Conservation (phyloP, 2,113 vertebrate genomes). For the Misgurnus mizolepis region DNA sequence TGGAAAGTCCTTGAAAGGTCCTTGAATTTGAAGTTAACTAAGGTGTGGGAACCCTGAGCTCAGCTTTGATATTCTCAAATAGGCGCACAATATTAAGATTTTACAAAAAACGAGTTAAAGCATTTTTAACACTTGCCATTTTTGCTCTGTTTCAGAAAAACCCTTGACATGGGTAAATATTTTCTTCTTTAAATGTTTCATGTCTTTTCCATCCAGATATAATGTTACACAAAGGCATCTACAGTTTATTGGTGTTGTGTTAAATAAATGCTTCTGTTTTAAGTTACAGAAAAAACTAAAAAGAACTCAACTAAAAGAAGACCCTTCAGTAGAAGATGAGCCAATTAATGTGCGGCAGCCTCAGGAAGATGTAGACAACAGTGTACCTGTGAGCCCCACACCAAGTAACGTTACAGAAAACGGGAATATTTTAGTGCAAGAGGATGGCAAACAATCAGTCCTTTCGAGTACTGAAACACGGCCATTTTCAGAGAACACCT, state of each 20-base stretch:
- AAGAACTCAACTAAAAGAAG: too few relatives aligned
- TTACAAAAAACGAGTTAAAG: not conserved
- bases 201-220: too few relatives aligned
- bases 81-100: too few relatives aligned
- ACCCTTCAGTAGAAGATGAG: too few relatives aligned
- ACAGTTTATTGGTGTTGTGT: too few relatives aligned
- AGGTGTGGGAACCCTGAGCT: not conserved
- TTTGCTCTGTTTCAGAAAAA: not conserved
- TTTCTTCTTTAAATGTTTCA: too few relatives aligned
- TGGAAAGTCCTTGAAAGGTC: too few relatives aligned
- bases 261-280: not conserved
- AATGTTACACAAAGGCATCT: too few relatives aligned
- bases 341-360: not conserved
- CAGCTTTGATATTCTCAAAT: not conserved
- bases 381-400: not conserved
- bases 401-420: constrained; percentile 36
- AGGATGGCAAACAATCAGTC: constrained; percentile 50
- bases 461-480: constrained; percentile 53
- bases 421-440: constrained; percentile 62
- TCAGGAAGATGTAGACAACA: constrained; percentile 28
- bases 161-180: too few relatives aligned
- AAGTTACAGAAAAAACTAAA: not conserved
- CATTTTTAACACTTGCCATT: not conserved
- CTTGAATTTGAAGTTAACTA: too few relatives aligned
- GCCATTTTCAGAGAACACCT: not conserved